phyloP scores from a whole-genome alignment of 2,888 invertebrate genomes.

The Stenolophus ochropezus region DNA sequence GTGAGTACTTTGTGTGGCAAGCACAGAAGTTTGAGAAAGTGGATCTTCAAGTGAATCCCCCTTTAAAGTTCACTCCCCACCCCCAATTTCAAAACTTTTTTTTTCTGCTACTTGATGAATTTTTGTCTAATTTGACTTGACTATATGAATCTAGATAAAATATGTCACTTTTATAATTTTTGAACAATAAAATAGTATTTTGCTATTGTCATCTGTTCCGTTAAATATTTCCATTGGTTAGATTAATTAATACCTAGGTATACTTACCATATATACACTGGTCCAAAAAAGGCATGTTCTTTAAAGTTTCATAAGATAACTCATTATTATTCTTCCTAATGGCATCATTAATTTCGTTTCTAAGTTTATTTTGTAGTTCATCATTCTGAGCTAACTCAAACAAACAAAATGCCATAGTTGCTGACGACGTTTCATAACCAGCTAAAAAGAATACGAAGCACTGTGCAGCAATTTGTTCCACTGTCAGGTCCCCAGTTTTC shows the following conservation, averaged over 20 bases:
- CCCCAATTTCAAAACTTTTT: too few relatives aligned
- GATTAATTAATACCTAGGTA: background rate
- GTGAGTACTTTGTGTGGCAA: too few relatives aligned
- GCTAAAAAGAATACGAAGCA: constrained; percentile 74
- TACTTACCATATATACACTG: constrained; percentile 69
- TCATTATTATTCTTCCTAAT: constrained; percentile 69
- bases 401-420: constrained; percentile 73
- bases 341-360: constrained; percentile 71
- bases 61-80: too few relatives aligned
- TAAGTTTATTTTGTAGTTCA: constrained; percentile 71
- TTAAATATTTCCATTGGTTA: background rate
- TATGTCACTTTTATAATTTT: too few relatives aligned
- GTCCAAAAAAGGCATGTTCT: constrained; percentile 74
- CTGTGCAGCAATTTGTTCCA: constrained; percentile 74
- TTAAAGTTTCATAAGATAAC: constrained; percentile 73
- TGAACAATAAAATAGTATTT: too few relatives aligned
- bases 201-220: too few relatives aligned
- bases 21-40: too few relatives aligned
- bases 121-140: too few relatives aligned
- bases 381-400: constrained; percentile 74
- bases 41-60: too few relatives aligned
- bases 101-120: too few relatives aligned
- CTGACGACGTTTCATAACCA: constrained; percentile 74
- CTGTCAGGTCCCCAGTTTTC: constrained; percentile 67
- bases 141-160: too few relatives aligned